A percentile compares a stretch with the other conserved stretches of the same genome.
Conservation (phyloP, 2,888 invertebrate species). For the Eudemis profundana region DNA sequence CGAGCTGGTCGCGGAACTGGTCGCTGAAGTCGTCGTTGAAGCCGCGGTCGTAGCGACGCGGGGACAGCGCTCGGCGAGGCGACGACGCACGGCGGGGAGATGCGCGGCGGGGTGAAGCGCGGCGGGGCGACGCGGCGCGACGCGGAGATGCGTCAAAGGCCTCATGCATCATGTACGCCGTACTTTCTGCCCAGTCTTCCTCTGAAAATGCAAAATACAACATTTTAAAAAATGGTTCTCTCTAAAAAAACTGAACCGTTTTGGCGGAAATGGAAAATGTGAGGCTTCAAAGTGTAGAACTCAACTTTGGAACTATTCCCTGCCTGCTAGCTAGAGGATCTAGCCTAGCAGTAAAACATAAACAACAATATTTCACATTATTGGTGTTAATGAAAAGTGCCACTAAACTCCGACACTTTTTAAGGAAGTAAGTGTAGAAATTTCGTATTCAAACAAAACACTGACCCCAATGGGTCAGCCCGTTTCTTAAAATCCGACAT, state of each 20-base stretch:
- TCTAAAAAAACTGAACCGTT: not conserved
- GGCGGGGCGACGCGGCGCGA: conserved; percentile 66
- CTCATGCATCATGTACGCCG: conserved; percentile 87
- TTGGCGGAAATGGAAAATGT: no score
- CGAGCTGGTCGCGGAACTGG: conserved; percentile 69
- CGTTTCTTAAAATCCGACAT: conserved; percentile 20
- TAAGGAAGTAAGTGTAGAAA: not conserved
- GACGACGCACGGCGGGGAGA: conserved; percentile 55
- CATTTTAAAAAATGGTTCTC: not conserved
- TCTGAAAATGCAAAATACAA: conserved; percentile 82
- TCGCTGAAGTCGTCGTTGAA: conserved; percentile 60
- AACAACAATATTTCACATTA: no score
- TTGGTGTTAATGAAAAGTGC: not conserved
- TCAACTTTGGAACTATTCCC: no score
- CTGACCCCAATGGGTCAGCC: conserved; percentile 7
- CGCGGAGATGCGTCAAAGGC: conserved; percentile 81
- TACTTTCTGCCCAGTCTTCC: conserved; percentile 90
- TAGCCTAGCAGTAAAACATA: no score
- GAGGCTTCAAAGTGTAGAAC: no score
- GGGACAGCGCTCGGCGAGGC: conserved; percentile 63
- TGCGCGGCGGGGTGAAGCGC: conserved; percentile 55
- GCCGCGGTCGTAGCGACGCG: conserved; percentile 58
- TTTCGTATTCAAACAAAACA: not conserved
- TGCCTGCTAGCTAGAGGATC: no score
- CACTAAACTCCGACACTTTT: not conserved